phyloP scores from a whole-genome alignment of 2,888 invertebrate species.

The Ectemnius cavifrons region DNA sequence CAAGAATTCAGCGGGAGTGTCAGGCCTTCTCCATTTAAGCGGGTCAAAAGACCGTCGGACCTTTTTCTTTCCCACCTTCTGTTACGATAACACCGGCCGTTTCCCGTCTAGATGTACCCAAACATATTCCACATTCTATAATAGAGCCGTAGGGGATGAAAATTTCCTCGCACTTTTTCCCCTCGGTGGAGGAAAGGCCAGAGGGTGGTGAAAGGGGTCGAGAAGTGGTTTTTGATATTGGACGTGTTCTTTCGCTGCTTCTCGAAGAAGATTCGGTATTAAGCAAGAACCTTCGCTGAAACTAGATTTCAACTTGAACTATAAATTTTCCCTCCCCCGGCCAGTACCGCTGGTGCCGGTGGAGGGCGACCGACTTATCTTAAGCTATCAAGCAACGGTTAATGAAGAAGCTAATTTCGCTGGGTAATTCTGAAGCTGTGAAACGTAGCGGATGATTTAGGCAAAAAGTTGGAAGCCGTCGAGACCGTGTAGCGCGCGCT shows the following conservation, averaged over 20 bases:
- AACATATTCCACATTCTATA: conserved; percentile 5
- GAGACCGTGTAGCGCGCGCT: not conserved
- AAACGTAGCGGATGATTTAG: conserved; percentile 21
- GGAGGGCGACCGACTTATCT: conserved; percentile 42
- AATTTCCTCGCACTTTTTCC: not conserved
- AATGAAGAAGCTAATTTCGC: conserved; percentile 50
- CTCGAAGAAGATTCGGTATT: conserved; percentile 4
- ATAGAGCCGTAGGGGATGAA: conserved; percentile 1
- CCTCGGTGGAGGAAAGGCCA: not conserved
- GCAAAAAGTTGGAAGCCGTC: not conserved
- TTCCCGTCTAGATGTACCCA: not conserved
- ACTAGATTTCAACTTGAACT: conserved; percentile 34
- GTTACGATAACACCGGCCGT: not conserved
- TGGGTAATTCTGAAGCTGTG: conserved; percentile 26
- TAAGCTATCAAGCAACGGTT: conserved; percentile 43
- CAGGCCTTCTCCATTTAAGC: conserved; percentile 33
- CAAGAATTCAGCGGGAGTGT: conserved; percentile 40
- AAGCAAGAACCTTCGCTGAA: conserved; percentile 15
- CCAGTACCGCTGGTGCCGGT: not conserved
- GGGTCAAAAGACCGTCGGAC: conserved; percentile 32
- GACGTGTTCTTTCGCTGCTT: conserved; percentile 6
- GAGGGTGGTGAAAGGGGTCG: not conserved
- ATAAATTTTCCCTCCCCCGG: conserved; percentile 33
- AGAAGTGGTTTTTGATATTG: not conserved
- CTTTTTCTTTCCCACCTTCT: conserved; percentile 13